These are phyloP conservation scores for Cladorhizidae sp. DNA, from an alignment of 37 sponge, comb jelly and placozoan species.

Conservation along the genomic window DNA sequence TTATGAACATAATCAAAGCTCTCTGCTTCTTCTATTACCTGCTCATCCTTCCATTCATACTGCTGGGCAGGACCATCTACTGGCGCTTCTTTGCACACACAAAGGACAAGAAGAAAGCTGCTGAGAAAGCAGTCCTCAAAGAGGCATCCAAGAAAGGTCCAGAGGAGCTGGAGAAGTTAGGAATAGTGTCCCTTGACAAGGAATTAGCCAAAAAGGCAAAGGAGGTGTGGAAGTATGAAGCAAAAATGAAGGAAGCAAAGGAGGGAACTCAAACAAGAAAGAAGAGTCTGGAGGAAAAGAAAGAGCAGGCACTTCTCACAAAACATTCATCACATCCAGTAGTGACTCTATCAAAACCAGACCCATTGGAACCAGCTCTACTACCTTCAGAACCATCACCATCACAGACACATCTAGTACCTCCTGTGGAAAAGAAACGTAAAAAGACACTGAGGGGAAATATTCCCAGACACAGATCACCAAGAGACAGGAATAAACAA, in stretches of 20 bases:
- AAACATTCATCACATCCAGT: no score
- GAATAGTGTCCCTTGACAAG: conserved; percentile 3
- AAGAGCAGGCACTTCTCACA: no score
- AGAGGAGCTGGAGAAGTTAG: conserved; percentile 31
- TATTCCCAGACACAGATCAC: no score
- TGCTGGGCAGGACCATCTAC: conserved; percentile 66
- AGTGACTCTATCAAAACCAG: no score
- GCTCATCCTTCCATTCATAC: conserved; percentile 63
- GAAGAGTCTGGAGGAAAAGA: no score
- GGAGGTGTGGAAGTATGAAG: neutral
- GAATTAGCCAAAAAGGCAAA: neutral
- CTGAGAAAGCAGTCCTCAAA: conserved; percentile 47
- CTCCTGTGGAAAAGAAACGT: no score
- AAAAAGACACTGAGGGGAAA: no score
- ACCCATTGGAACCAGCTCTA: no score
- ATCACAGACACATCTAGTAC: no score
- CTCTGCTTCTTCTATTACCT: conserved; percentile 84
- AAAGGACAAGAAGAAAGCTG: conserved; percentile 40
- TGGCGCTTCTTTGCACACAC: conserved; percentile 50
- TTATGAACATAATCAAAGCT: conserved; percentile 43
- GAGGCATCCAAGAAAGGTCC: conserved; percentile 50
- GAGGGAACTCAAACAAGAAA: no score
- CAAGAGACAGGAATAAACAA: no score
- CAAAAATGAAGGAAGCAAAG: neutral
- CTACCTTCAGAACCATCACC: no score